Evolutionary conservation across 2,888 invertebrate species (phyloP).

Genomic region (Sinhomidia bicolor): DNA sequence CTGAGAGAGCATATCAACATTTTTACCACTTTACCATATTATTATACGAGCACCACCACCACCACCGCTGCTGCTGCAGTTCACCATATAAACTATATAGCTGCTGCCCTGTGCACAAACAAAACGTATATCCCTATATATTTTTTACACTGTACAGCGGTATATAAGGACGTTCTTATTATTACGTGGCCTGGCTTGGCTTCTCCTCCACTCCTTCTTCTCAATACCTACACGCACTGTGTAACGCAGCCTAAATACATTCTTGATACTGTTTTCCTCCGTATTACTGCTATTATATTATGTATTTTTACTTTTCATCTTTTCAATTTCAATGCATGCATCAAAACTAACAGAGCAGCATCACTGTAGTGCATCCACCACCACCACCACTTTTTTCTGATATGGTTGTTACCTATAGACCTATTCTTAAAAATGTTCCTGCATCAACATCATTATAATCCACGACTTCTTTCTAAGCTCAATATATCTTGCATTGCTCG

Average conservation of each 20-base stretch:
- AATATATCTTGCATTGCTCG: slow-evolving; percentile 30
- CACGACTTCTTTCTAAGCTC: background rate
- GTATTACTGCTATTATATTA: background rate
- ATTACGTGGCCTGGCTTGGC: background rate
- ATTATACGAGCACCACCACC: slow-evolving; percentile 21
- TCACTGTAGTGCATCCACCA: slow-evolving; percentile 17
- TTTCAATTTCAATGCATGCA: slow-evolving; percentile 23
- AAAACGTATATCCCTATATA: background rate
- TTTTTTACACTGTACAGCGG: background rate
- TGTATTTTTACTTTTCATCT: slow-evolving; percentile 7
- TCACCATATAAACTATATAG: background rate
- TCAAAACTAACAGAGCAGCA: background rate
- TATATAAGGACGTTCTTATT: background rate
- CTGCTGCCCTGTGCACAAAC: background rate
- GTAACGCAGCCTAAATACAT: background rate
- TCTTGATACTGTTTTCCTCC: background rate
- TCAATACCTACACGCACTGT: slow-evolving; percentile 20
- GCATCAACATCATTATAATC: slow-evolving; percentile 18
- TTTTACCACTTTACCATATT: background rate
- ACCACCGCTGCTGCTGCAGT: background rate
- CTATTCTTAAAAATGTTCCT: slow-evolving; percentile 16
- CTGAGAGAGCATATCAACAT: background rate
- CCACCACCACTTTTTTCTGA: background rate
- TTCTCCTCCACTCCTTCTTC: background rate
- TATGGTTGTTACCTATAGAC: background rate